Conservation (phyloP, 2,888 invertebrate species). For the Drosophila rubida region DNA sequence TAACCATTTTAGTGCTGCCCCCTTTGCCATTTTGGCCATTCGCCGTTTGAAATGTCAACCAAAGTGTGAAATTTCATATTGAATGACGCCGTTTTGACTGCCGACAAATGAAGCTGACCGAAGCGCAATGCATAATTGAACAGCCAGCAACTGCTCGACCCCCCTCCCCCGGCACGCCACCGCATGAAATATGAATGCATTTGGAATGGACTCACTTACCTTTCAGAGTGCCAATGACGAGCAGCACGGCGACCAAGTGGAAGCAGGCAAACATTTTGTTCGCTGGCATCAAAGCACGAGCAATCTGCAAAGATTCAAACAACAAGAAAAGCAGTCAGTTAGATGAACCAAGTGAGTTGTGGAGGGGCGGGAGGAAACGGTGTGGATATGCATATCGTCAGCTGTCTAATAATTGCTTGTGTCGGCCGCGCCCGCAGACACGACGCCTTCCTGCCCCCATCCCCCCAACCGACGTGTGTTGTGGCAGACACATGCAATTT, state of each 20-base stretch:
- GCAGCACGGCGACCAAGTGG: constrained; percentile 47
- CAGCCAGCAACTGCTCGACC: constrained; percentile 11
- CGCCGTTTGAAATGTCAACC: constrained; percentile 66
- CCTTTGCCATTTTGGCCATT: constrained; percentile 35
- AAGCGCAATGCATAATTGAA: constrained; percentile 61
- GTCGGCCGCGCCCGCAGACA: constrained; percentile 31
- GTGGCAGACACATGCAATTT: constrained; percentile 63
- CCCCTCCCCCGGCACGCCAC: neutral
- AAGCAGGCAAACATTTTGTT: constrained; percentile 61
- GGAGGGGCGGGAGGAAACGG: too few relatives aligned
- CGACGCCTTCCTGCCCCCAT: constrained; percentile 35
- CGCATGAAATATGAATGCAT: constrained; percentile 6
- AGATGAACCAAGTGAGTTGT: too few relatives aligned
- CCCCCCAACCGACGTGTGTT: neutral
- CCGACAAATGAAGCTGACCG: constrained; percentile 68
- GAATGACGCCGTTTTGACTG: constrained; percentile 48
- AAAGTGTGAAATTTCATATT: constrained; percentile 78
- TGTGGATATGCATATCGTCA: constrained; percentile 23
- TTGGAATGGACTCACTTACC: constrained; percentile 57
- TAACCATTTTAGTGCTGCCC: neutral
- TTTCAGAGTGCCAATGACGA: constrained; percentile 56
- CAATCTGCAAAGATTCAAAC: constrained; percentile 25
- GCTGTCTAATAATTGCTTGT: constrained; percentile 34
- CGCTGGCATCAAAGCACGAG: constrained; percentile 1
- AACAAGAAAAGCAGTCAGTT: neutral